A percentile compares a stretch with the other conserved stretches of the same genome.
phyloP scores from a whole-genome alignment of 2,113 vertebrate genomes.

The Nipponia nippon region DNA sequence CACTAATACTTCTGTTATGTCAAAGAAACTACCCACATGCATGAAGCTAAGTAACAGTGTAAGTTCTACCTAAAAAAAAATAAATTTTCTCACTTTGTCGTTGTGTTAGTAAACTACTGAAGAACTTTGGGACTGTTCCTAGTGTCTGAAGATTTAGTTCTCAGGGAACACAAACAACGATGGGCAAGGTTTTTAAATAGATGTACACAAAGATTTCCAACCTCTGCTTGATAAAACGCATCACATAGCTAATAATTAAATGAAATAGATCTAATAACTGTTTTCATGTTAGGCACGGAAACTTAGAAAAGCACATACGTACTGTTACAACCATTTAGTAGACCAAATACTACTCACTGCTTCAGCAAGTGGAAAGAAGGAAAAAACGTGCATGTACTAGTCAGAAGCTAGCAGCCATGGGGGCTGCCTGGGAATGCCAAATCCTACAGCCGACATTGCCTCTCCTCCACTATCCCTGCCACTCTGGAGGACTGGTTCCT shows the following conservation, averaged over 20 bases:
- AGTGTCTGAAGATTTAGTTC: neutral
- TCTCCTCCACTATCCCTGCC: neutral
- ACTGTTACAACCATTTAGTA: neutral
- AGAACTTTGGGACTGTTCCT: neutral
- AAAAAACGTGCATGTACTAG: fast-evolving
- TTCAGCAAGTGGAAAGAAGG: neutral
- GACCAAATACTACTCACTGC: neutral
- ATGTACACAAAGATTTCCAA: neutral
- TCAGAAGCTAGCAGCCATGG: neutral
- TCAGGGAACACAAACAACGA: neutral
- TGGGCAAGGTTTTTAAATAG: neutral
- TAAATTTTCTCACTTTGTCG: neutral
- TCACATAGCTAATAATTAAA: neutral
- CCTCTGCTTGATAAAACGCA: neutral
- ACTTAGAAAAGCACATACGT: neutral
- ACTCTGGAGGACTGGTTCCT: neutral
- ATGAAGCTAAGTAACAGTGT: neutral
- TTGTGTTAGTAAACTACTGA: neutral
- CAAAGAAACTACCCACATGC: neutral
- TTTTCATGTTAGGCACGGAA: neutral
- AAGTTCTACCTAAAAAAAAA: neutral
- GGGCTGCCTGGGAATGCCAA: neutral
- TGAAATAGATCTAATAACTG: neutral
- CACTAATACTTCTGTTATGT: neutral
- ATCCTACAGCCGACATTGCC: neutral